phyloP scores from a whole-genome alignment of 2,113 vertebrate species.

The Stigmatopora nigra region DNA sequence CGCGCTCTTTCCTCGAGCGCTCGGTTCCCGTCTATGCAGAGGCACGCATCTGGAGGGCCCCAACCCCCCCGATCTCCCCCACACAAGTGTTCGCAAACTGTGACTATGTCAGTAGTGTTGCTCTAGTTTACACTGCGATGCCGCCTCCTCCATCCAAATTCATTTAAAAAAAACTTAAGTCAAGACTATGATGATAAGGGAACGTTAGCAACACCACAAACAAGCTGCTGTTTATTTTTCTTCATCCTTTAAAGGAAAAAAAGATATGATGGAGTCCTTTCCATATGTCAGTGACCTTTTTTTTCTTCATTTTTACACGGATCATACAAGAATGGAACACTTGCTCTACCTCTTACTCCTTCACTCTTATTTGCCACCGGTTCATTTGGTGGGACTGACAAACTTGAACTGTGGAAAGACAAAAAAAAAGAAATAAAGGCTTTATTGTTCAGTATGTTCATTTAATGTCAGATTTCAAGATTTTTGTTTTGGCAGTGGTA shows the following conservation, averaged over 20 bases:
- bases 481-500: neutral
- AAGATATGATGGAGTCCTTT: slow-evolving; percentile 15
- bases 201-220: slow-evolving; percentile 61
- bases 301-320: slow-evolving; percentile 37
- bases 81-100: slow-evolving; percentile 53
- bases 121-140: slow-evolving; percentile 58
- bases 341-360: slow-evolving; percentile 70
- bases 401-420: slow-evolving; percentile 69
- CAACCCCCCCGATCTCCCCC: slow-evolving; percentile 20
- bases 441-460: slow-evolving; percentile 58
- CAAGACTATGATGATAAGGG: slow-evolving; percentile 63
- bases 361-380: slow-evolving; percentile 59
- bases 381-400: slow-evolving; percentile 59
- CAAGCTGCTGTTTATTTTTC: slow-evolving; percentile 54
- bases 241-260: neutral
- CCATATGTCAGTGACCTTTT: slow-evolving; percentile 42
- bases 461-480: slow-evolving; percentile 6
- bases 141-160: slow-evolving; percentile 47
- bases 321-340: slow-evolving; percentile 65
- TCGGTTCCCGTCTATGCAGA: slow-evolving; percentile 45
- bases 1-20: slow-evolving; percentile 28
- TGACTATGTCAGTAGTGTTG: slow-evolving; percentile 23
- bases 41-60: slow-evolving; percentile 24
- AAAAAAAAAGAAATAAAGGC: slow-evolving; percentile 69
- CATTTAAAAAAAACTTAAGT: slow-evolving; percentile 20